These are phyloP conservation scores for Pantherophis vulpinus DNA, from an alignment of 2,797 vertebrate genomes.

Conservation along the genomic window DNA sequence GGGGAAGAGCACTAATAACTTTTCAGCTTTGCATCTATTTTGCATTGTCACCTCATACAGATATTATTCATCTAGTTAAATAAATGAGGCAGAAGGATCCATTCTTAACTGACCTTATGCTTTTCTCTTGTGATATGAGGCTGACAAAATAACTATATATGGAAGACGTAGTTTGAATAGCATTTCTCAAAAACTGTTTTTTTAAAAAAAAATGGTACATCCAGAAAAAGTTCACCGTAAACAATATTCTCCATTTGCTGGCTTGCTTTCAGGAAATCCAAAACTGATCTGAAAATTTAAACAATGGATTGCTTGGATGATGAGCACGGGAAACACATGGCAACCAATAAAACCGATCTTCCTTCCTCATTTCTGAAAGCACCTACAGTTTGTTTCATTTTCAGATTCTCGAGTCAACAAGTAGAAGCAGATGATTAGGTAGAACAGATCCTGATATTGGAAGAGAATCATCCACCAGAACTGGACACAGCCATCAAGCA, in stretches of 20 bases:
- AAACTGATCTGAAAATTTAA: neutral
- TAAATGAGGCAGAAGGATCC: slow-evolving; percentile 45
- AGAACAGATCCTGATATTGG: neutral
- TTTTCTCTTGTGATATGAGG: neutral
- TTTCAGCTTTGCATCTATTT: slow-evolving; percentile 61
- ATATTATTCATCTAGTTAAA: slow-evolving; percentile 58
- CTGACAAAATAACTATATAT: neutral
- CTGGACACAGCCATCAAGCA: neutral
- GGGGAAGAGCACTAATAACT: slow-evolving; percentile 53
- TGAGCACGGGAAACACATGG: neutral
- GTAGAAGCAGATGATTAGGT: neutral
- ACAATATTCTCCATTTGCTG: neutral
- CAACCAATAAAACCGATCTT: neutral
- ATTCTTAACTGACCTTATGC: slow-evolving; percentile 46
- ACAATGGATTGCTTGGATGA: neutral
- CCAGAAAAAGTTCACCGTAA: neutral
- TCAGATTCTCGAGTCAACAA: neutral
- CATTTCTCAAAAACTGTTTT: neutral
- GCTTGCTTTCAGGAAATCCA: neutral
- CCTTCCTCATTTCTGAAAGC: neutral
- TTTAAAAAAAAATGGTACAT: neutral
- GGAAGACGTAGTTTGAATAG: neutral
- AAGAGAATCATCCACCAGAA: neutral
- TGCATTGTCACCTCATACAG: slow-evolving; percentile 34
- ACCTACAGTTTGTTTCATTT: neutral